phyloP scores from a whole-genome alignment of 2,797 vertebrate species.

The Diglossa cyanea region DNA sequence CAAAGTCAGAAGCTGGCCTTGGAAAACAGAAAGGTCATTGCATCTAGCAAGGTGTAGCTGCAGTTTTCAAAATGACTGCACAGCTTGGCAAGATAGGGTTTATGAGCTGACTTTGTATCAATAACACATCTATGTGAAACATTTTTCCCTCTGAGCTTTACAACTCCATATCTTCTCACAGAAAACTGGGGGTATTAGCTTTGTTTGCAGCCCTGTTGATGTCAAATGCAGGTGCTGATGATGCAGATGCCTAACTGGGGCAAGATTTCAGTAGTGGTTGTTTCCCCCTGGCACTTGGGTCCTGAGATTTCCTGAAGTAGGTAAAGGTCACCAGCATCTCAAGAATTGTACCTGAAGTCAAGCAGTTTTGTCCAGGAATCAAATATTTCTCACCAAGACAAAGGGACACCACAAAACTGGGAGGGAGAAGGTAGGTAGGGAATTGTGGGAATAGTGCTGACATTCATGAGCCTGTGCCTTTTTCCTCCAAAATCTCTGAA shows the following conservation, averaged over 20 bases:
- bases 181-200: background rate
- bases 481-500: background rate
- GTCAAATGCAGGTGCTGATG: background rate
- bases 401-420: background rate
- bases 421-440: background rate
- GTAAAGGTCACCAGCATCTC: background rate
- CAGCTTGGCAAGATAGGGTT: background rate
- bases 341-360: background rate
- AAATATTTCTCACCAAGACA: background rate
- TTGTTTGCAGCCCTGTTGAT: background rate
- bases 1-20: conserved; percentile 27
- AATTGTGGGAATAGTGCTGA: background rate
- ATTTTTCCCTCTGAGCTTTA: conserved; percentile 1
- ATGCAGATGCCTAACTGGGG: background rate
- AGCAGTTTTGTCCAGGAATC: background rate
- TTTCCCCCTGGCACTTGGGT: background rate
- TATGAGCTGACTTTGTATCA: conserved; percentile 5
- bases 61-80: conserved; percentile 18
- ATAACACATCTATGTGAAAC: conserved; percentile 3
- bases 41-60: background rate
- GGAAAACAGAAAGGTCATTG: conserved; percentile 11
- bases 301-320: background rate
- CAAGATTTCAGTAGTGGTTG: background rate
- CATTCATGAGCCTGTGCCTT: background rate
- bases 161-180: background rate